A percentile compares a stretch with the other conserved stretches of the same genome.
phyloP scores from a whole-genome alignment of 2,797 vertebrate genomes.

The Phaenicophaeus curvirostris region DNA sequence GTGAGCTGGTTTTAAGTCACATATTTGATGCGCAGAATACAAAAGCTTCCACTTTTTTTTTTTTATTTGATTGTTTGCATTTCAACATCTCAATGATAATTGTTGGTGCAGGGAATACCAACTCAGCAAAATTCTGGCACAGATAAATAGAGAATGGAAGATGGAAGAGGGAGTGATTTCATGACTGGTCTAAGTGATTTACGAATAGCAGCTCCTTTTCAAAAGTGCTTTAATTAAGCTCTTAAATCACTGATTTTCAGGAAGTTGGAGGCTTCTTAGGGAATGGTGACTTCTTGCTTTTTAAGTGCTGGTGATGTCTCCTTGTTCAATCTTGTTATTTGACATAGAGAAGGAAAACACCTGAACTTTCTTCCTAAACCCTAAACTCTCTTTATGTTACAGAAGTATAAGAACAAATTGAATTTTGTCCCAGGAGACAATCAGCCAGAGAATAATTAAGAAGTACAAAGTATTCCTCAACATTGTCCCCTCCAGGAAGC shows the following conservation, averaged over 20 bases:
- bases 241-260: neutral
- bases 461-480: too few relatives aligned
- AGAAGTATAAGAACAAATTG: neutral
- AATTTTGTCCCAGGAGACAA: neutral
- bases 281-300: neutral
- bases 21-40: neutral
- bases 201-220: neutral
- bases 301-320: neutral
- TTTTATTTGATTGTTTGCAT: neutral
- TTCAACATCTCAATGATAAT: slow-evolving; percentile 2
- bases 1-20: slow-evolving; percentile 7
- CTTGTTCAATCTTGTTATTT: neutral
- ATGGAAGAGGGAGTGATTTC: neutral
- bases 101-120: neutral
- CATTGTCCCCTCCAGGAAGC: too few relatives aligned
- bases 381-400: neutral
- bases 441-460: neutral
- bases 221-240: neutral
- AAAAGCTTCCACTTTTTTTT: neutral
- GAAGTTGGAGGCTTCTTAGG: neutral
- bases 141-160: neutral
- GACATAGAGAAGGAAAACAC: neutral
- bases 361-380: neutral
- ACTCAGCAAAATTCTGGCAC: neutral
- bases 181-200: neutral